Base-by-base conservation (phyloP, 2,888 invertebrate genomes). In the Petrolisthes cinctipes region DNA sequence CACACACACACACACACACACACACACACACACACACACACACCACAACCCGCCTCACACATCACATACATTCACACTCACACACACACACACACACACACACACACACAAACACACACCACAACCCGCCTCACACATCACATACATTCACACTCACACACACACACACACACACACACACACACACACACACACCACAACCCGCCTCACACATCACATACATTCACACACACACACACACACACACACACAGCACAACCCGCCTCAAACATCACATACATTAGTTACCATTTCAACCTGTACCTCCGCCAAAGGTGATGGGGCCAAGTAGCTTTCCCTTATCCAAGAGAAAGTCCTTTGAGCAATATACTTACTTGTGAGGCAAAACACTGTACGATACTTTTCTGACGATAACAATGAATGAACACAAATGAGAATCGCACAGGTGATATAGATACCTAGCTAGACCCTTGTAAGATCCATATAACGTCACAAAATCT, bases 1-100 rank as follows among this genome's bases (percentile, higher is more conserved):
- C 61, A 61, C 61, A 61, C 61, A 61, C 61, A 61, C 61, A 61
- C 61, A 61, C 61, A 61, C 61, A 61, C 61, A 61, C 61, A 61
- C 14, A 6, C 14, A 61, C 14, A 61, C 61, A 61, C 7, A 61
- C 7, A 9, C 61, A 61, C 61, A 61, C 61, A 61, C 61, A 61
- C 61, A 61, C 61, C 6, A 6, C 6, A 14, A 9, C 6, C 14
- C 14, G 14, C 61, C 14, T 61, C 61, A 61, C 61, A 61, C 61
- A 61, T 17, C 9, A 9, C 61, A 61, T 9, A 14, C 9, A 6
- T 61, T 61, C 61, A 61, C 61, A 61, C 61, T 9, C 61, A 61
- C 61, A 61, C 61, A 61, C 61, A 61, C 61, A 61, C 61, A 61
- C 61, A 61, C 61, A 61, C 61, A 61, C 3, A 61, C 61, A 61